Percentiles rank a stretch among this genome's conserved stretches.
phyloP scores from a whole-genome alignment of 2,113 vertebrate genomes.

The Prochilodus magdalenae region DNA sequence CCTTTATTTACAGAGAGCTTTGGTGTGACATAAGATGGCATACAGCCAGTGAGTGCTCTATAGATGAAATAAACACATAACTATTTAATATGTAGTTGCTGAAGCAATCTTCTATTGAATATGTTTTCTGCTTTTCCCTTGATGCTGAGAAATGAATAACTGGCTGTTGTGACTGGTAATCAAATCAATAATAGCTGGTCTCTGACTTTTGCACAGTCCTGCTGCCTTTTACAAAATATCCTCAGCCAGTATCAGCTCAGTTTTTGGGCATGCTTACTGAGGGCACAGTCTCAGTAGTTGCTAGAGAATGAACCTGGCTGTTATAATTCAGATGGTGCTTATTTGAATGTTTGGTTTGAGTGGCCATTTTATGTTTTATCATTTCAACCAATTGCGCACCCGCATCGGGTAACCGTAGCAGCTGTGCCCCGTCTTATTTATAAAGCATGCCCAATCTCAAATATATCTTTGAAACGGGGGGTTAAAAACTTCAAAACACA shows the following conservation, averaged over 20 bases:
- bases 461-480: constrained; percentile 51
- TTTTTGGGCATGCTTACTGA: neutral
- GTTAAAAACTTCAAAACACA: constrained; percentile 67
- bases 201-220: too few relatives aligned
- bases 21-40: too few relatives aligned
- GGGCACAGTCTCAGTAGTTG: neutral
- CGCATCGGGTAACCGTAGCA: constrained; percentile 28
- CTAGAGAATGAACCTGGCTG: neutral
- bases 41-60: too few relatives aligned
- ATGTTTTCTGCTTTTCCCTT: too few relatives aligned
- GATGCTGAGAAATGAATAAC: too few relatives aligned
- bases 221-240: neutral
- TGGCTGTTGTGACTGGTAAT: too few relatives aligned
- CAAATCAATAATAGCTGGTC: too few relatives aligned
- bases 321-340: constrained; percentile 8
- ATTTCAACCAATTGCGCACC: constrained; percentile 27
- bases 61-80: too few relatives aligned
- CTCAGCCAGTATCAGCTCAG: neutral
- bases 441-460: constrained; percentile 27
- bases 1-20: too few relatives aligned
- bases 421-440: constrained; percentile 22
- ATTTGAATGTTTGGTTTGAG: constrained; percentile 21
- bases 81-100: too few relatives aligned
- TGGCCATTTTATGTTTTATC: constrained; percentile 13
- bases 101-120: too few relatives aligned